These are phyloP conservation scores for Ispidina picta DNA, from an alignment of 2,797 vertebrate genomes.

Conservation along the genomic window DNA sequence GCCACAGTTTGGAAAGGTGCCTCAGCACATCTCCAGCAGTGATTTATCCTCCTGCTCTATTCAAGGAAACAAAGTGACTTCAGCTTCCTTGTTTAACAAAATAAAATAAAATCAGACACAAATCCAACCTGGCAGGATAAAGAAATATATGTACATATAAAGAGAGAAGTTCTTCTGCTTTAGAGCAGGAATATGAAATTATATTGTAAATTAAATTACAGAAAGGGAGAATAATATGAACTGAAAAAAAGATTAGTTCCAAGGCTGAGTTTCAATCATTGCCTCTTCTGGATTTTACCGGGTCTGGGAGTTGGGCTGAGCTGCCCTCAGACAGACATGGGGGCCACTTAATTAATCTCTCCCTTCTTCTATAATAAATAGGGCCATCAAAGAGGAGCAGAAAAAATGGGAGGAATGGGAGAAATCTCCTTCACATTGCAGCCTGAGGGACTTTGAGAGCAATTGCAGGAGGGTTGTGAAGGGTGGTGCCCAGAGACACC, in stretches of 20 bases:
- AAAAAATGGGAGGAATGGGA: background rate
- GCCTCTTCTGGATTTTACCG: constrained; percentile 2
- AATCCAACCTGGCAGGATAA: constrained; percentile 55
- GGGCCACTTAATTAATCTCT: background rate
- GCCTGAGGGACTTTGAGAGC: background rate
- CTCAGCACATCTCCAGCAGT: constrained; percentile 38
- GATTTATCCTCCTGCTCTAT: constrained; percentile 53
- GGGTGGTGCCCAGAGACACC: background rate
- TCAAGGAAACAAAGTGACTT: constrained; percentile 48
- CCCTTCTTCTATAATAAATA: background rate
- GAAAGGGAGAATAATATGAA: constrained; percentile 31
- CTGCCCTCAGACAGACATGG: background rate
- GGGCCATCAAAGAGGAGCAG: background rate
- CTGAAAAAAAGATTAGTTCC: constrained; percentile 56
- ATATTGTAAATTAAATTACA: constrained; percentile 63
- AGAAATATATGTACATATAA: constrained; percentile 53
- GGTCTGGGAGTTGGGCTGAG: background rate
- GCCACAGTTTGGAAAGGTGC: constrained; percentile 42
- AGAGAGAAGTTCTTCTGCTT: constrained; percentile 60
- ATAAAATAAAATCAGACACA: constrained; percentile 55
- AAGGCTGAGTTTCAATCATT: constrained; percentile 11
- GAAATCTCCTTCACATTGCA: background rate
- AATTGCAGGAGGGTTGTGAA: background rate
- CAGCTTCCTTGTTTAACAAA: constrained; percentile 67
- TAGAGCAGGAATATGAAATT: constrained; percentile 69